A percentile compares a stretch with the other conserved stretches of the same genome.
phyloP scores from a whole-genome alignment of 2,888 invertebrate species.

The Aricia artaxerxes region DNA sequence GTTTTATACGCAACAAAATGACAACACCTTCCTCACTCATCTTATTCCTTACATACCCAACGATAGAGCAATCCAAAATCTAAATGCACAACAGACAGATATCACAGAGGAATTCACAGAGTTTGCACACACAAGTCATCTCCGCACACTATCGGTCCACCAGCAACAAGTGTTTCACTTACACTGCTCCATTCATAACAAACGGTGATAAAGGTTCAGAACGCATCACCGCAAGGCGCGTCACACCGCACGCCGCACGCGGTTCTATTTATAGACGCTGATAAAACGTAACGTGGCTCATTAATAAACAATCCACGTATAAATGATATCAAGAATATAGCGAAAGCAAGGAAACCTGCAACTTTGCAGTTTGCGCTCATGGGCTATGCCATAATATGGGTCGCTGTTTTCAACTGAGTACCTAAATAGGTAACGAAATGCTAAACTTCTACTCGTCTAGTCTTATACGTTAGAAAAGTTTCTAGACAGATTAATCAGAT shows the following conservation, averaged over 20 bases:
- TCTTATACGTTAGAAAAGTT: no score
- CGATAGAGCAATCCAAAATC: not conserved
- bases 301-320: not conserved
- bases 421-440: no score
- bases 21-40: not conserved
- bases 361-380: not conserved
- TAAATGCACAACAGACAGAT: slow-evolving; percentile 33
- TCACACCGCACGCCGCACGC: slow-evolving; percentile 33
- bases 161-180: slow-evolving; percentile 41
- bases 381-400: no score
- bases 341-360: not conserved
- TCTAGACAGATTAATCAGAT: no score
- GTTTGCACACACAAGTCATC: slow-evolving; percentile 32
- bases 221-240: slow-evolving; percentile 42
- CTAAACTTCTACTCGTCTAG: no score
- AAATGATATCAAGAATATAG: not conserved
- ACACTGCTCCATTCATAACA: slow-evolving; percentile 48
- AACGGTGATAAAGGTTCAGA: slow-evolving; percentile 46
- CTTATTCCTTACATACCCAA: slow-evolving; percentile 15
- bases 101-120: slow-evolving; percentile 31
- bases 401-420: not conserved
- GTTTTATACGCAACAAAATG: not conserved
- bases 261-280: slow-evolving; percentile 7
- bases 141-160: slow-evolving; percentile 40
- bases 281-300: not conserved